Conservation (phyloP, 1,140 invertebrate genomes). For the Drosophila arawakana region DNA sequence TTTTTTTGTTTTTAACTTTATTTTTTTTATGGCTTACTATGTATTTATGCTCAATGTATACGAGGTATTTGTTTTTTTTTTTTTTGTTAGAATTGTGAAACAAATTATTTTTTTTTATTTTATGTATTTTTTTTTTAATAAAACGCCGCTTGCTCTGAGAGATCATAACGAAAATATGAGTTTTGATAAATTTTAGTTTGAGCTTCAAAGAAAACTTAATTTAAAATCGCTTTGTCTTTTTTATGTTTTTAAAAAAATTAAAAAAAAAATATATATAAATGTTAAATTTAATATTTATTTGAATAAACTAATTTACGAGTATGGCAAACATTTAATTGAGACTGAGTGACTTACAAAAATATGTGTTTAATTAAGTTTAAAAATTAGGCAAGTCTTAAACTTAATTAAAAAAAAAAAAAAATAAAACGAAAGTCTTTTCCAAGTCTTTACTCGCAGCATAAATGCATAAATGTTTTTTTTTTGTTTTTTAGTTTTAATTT, state of each 20-base stretch:
- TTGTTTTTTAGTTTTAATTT: constrained; percentile 3
- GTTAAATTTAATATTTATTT: constrained; percentile 11
- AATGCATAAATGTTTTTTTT: constrained; percentile 23
- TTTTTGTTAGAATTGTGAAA: constrained; percentile 14
- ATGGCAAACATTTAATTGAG: constrained; percentile 51
- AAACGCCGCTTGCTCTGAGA: constrained; percentile 17
- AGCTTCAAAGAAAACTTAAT: not conserved
- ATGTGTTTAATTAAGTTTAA: constrained; percentile 22
- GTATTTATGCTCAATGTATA: constrained; percentile 60
- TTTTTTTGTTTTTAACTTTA: constrained; percentile 19
- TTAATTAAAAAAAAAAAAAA: constrained; percentile 24
- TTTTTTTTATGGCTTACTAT: constrained; percentile 26
- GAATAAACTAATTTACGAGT: constrained; percentile 12
- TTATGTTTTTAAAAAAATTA: constrained; percentile 6
- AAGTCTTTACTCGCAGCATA: constrained; percentile 44
- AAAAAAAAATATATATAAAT: constrained; percentile 2
- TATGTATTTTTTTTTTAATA: not conserved
- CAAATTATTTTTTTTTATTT: constrained; percentile 3
- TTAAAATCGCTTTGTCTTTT: not conserved
- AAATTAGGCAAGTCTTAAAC: constrained; percentile 20
- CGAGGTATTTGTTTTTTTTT: constrained; percentile 61
- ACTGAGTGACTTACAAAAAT: constrained; percentile 19
- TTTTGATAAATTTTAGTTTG: not conserved
- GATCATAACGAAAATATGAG: constrained; percentile 33
- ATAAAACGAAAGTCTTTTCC: constrained; percentile 36